Conservation (phyloP, 2,888 invertebrate species). For the Cephus pulcher region DNA sequence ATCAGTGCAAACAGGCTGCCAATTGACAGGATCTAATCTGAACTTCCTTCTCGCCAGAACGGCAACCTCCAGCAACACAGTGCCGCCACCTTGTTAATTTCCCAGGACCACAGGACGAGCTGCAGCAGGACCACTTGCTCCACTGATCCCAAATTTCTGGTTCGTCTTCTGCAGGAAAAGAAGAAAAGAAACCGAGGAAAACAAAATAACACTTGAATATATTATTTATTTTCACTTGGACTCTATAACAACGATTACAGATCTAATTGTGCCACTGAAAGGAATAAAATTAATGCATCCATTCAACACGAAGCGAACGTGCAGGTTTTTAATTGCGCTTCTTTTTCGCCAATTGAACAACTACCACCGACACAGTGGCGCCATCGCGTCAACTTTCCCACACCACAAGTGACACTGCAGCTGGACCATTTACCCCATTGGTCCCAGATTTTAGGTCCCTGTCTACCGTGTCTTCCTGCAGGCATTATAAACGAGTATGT, state of each 20-base stretch:
- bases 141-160: constrained; percentile 65
- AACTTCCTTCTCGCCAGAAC: constrained; percentile 67
- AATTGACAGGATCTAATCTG: constrained; percentile 65
- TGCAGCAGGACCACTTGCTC: constrained; percentile 67
- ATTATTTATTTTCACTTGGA: background rate
- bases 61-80: constrained; percentile 64
- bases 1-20: constrained; percentile 46
- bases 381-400: constrained; percentile 67
- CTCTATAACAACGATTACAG: background rate
- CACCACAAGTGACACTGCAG: constrained; percentile 68
- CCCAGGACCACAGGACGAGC: constrained; percentile 64
- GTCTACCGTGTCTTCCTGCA: constrained; percentile 20
- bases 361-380: constrained; percentile 67
- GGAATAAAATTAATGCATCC: background rate
- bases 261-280: background rate
- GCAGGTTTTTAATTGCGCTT: constrained; percentile 69
- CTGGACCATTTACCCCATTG: constrained; percentile 68
- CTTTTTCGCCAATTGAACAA: constrained; percentile 68
- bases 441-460: constrained; percentile 65
- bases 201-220: background rate
- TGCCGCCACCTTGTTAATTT: constrained; percentile 65
- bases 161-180: constrained; percentile 18
- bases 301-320: constrained; percentile 62
- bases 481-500: background rate
- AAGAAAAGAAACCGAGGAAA: constrained; percentile 2